phyloP scores from a whole-genome alignment of 1,140 invertebrate genomes.

The Goniozus legneri region DNA sequence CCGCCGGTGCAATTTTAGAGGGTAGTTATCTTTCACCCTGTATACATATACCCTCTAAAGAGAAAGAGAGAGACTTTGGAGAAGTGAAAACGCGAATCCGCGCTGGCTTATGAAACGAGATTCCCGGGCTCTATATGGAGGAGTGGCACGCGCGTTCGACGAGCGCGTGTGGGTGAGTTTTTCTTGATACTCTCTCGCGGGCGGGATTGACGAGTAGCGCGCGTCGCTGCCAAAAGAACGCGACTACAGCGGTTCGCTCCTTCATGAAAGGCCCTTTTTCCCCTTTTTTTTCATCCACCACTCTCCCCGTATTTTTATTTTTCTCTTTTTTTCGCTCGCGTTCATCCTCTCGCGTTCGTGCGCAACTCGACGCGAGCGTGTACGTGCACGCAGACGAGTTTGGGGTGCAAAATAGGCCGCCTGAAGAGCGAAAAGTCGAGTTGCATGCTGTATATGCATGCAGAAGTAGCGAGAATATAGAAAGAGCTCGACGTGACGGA shows the following conservation, averaged over 20 bases:
- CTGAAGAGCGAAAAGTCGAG: too few relatives aligned
- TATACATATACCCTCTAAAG: too few relatives aligned
- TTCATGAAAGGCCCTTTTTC: slow-evolving; percentile 32
- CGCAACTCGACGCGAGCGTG: slow-evolving; percentile 16
- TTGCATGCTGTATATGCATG: too few relatives aligned
- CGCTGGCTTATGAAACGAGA: too few relatives aligned
- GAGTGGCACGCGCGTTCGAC: slow-evolving; percentile 12
- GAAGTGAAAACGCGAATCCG: background rate
- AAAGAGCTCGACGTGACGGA: too few relatives aligned
- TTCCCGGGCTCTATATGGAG: too few relatives aligned
- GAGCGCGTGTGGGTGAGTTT: slow-evolving; percentile 12
- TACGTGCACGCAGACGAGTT: slow-evolving; percentile 26
- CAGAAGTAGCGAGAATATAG: too few relatives aligned
- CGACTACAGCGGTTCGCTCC: slow-evolving; percentile 12
- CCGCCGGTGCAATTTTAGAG: too few relatives aligned
- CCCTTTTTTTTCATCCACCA: slow-evolving; percentile 8
- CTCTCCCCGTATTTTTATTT: slow-evolving; percentile 4
- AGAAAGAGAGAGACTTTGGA: background rate
- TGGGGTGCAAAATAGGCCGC: slow-evolving; percentile 42
- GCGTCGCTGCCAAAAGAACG: too few relatives aligned
- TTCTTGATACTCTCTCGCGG: slow-evolving; percentile 27
- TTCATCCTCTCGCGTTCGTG: slow-evolving; percentile 12
- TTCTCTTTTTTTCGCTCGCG: background rate
- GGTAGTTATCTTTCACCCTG: too few relatives aligned
- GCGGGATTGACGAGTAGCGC: slow-evolving; percentile 21